phyloP scores from a whole-genome alignment of 2,113 vertebrate genomes.

The Myiopsitta monachus region DNA sequence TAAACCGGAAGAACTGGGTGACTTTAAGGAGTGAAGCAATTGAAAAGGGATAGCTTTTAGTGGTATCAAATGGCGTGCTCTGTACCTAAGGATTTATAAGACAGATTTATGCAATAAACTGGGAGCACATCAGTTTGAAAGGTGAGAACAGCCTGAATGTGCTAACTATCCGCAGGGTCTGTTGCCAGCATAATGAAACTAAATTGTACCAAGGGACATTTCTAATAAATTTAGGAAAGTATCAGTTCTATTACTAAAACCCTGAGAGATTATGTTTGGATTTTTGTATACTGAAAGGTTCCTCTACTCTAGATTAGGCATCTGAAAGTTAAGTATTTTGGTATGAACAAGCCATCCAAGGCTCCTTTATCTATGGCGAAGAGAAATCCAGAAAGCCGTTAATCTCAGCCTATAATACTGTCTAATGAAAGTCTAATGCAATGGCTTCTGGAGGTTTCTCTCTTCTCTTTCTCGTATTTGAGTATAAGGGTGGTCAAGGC shows the following conservation, averaged over 20 bases:
- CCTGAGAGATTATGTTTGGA: neutral
- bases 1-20: slow-evolving; percentile 58
- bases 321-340: neutral
- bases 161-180: neutral
- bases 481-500: neutral
- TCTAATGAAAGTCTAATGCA: neutral
- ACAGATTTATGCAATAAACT: slow-evolving; percentile 21
- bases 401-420: neutral
- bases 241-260: neutral
- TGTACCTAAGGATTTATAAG: slow-evolving; percentile 14
- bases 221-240: neutral
- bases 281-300: neutral
- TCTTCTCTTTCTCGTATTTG: neutral
- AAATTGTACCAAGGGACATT: neutral
- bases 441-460: neutral
- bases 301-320: neutral
- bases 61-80: neutral
- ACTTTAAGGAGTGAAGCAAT: slow-evolving; percentile 48
- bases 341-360: neutral
- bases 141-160: neutral
- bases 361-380: neutral
- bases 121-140: neutral
- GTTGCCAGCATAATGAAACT: neutral
- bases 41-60: neutral
- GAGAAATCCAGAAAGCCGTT: neutral